Base-by-base conservation (phyloP, 2,797 vertebrate species). In the Lepus oiostolus region DNA sequence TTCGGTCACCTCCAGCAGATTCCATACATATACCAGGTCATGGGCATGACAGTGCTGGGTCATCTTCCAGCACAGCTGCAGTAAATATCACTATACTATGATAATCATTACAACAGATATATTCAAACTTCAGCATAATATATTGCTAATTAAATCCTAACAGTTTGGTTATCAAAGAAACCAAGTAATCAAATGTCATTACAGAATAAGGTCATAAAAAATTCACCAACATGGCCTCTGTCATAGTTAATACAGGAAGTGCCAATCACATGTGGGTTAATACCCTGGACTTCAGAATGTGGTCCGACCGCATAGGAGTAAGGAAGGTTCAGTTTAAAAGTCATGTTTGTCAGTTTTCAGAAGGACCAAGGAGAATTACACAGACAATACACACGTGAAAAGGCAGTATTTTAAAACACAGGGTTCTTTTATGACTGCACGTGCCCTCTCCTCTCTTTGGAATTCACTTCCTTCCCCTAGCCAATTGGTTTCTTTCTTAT, bases 141-240 rank as follows among this genome's bases (percentile, higher is more conserved):
- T 5, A 68, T n/a, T 3, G 21, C 87, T 80, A 93, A 92, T 92
- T 96, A 92, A 96, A 88, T 88, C 13, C 54, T 60, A 87, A 81
- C 3, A 50, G 42, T 72, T 75, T 79, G 22, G 52, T 82, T 76
- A 63, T 70, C 24, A 50, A 54, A 68, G 58, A 92, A 85, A 88
- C 8, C 65, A 26, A 91, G 35, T 70, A 85, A 75, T 88, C 92
- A 89, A 80, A 81, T 90, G 22, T 58, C n/a, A 92, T 68, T 88
- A 65, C 24, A 7, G 47, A 88, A 52, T 88, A 90, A 76, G 32
- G 16, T 0, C 14, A 68, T 54, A 35, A 5, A 88, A 91, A 89
- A 80, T 81, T 85, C 26, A 93, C 75, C 60, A 60, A 75, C n/a
- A 63, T 50, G 0, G 7, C 4, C 17, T 71, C 47, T 80, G 5